These are phyloP conservation scores for Morone chrysops DNA, from an alignment of 2,113 vertebrate genomes.

Conservation along the genomic window DNA sequence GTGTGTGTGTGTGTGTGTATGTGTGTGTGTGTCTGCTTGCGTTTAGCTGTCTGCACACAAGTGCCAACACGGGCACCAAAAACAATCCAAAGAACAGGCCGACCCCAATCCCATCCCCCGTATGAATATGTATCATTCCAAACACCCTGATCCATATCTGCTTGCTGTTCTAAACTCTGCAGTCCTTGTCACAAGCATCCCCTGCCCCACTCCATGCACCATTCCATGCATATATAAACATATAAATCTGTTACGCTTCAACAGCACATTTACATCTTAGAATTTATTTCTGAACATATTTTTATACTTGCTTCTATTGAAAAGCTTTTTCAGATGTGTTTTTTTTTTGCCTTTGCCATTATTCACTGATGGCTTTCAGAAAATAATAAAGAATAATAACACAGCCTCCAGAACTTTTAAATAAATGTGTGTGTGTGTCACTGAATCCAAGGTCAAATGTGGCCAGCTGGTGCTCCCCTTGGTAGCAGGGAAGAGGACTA, in stretches of 20 bases:
- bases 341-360: too few relatives aligned
- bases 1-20: background rate
- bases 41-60: constrained; percentile 52
- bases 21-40: too few relatives aligned
- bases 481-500: constrained; percentile 23
- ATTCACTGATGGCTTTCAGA: constrained; percentile 25
- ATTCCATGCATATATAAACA: constrained; percentile 65
- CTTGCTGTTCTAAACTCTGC: constrained; percentile 65
- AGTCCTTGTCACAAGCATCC: background rate
- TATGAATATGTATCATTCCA: constrained; percentile 79
- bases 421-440: constrained; percentile 11
- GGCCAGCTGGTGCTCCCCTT: constrained; percentile 25
- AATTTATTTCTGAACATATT: constrained; percentile 50
- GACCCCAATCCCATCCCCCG: constrained; percentile 77
- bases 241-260: constrained; percentile 61
- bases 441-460: constrained; percentile 57
- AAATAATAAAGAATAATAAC: constrained; percentile 3
- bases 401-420: constrained; percentile 23
- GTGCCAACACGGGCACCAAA: constrained; percentile 51
- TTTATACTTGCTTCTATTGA: constrained; percentile 26
- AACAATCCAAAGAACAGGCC: constrained; percentile 76
- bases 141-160: constrained; percentile 79
- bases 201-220: constrained; percentile 42
- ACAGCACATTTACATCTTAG: constrained; percentile 55
- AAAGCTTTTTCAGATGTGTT: constrained; percentile 31